Base-by-base conservation (phyloP, 53 echinoderm and acorn worm species). In the Holothuria leucospilota region DNA sequence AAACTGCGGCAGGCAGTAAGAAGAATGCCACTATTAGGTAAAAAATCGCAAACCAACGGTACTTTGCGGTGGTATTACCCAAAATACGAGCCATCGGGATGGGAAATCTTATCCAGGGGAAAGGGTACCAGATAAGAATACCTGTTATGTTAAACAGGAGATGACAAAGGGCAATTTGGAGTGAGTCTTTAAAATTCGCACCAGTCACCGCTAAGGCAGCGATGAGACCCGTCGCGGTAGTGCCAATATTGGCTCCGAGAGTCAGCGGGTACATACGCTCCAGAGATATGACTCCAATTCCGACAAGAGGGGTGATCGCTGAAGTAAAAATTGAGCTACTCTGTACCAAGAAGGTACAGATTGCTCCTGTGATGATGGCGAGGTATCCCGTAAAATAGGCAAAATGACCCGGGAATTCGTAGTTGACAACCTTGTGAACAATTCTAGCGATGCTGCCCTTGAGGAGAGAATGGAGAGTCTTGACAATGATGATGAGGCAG, bases 241-340 rank as follows among this genome's bases (percentile, higher is more conserved):
- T 98, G 5, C 98, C 98, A 72, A 98, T 93, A 74, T 98, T 98
- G 6, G 98, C 89, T 2, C 98, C 98, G 41, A 98, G 90, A 21
- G 98, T 98, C 61, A 98, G 86, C 5, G 98, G 98, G 78, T 95
- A 98, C 95, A 98, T 95, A 13, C 98, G 83, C 3, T 98, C 98
- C 59, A 98, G 70, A 26, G 92, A 87, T 78, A 98, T 95, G 60
- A 98, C 94, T 2, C 98, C 98, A 20, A 98, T 90, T 16, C 98
- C 98, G 27, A 98, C 98, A 13, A 98, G 93, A 8, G 98, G 98
- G 3, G 98, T 98, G 27, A 98, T 78, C 13, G 98, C 98, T 14
- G 98, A 98, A 3, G 98, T 98, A 81, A 98, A 98, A 67, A 98
- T 93, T 8, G 98, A 98, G 67, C 98, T 98, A 51, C 98, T 98